Evolutionary conservation across 2,797 vertebrate genomes (phyloP).

Genomic region (Cyclopterus lumpus): DNA sequence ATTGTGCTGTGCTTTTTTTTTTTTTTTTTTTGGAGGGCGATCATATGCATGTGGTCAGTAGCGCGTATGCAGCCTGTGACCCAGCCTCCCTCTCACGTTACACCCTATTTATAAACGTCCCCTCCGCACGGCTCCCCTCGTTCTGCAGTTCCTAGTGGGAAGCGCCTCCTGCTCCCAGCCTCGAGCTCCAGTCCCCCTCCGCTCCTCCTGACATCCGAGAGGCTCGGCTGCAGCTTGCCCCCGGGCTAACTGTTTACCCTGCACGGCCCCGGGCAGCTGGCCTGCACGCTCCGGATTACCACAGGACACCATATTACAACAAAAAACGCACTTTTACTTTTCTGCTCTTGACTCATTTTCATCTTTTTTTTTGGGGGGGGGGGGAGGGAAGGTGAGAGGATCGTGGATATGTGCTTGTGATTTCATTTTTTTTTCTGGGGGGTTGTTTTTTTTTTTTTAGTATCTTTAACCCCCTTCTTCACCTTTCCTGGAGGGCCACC

Average conservation of each 20-base stretch:
- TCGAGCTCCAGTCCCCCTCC: constrained; percentile 73
- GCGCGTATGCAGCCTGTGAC: constrained; percentile 87
- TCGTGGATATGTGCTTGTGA: constrained; percentile 79
- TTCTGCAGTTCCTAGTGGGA: constrained; percentile 89
- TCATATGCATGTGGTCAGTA: constrained; percentile 93
- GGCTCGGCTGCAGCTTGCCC: constrained; percentile 84
- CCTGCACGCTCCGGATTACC: constrained; percentile 89
- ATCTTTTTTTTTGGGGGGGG: constrained; percentile 52
- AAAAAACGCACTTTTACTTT: constrained; percentile 56
- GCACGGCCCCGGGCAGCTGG: constrained; percentile 83
- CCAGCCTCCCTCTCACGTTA: constrained; percentile 99
- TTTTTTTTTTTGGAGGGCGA: constrained; percentile 90
- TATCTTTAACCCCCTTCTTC: constrained; percentile 72
- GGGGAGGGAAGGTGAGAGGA: constrained; percentile 37
- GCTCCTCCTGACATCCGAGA: constrained; percentile 88
- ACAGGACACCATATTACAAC: constrained; percentile 73
- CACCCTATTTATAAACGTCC: constrained; percentile 99
- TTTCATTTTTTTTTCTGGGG: constrained; percentile 37
- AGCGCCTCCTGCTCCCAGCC: constrained; percentile 90
- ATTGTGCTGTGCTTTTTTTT: constrained; percentile 81
- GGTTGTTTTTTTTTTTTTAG: constrained; percentile 39
- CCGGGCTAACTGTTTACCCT: constrained; percentile 84
- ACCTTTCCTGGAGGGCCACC: constrained; percentile 76
- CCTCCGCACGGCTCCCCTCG: constrained; percentile 88
- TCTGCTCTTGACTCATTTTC: constrained; percentile 46